Conservation (phyloP, 2,888 invertebrate species). For the Eucera pruinosa region DNA sequence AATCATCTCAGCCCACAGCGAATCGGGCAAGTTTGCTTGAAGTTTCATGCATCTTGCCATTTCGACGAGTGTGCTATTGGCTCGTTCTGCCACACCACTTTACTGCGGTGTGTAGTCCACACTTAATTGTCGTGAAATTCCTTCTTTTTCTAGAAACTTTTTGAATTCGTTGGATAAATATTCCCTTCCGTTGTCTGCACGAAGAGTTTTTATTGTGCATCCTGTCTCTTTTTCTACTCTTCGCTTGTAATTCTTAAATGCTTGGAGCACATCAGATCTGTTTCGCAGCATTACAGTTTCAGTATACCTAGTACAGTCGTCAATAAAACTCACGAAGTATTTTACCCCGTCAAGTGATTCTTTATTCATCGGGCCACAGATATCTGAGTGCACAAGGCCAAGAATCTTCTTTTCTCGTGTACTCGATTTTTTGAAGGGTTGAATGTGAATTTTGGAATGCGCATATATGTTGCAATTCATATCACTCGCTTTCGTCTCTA, state of each 20-base stretch:
- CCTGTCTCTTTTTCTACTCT: neutral
- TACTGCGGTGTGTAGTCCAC: constrained; percentile 72
- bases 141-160: constrained; percentile 41
- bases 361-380: neutral
- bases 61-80: constrained; percentile 74
- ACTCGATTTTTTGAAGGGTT: neutral
- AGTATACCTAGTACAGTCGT: neutral
- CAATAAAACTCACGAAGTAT: neutral
- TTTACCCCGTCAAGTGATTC: neutral
- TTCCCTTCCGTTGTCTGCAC: constrained; percentile 25
- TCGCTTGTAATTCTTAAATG: neutral
- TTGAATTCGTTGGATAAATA: constrained; percentile 55
- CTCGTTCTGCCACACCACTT: constrained; percentile 74
- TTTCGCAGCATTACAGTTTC: neutral
- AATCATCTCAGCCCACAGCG: no score
- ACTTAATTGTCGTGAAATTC: constrained; percentile 57
- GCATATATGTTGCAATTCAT: no score
- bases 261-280: neutral
- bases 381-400: neutral
- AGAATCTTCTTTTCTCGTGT: neutral
- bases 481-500: no score
- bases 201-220: neutral
- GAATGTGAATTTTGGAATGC: no score
- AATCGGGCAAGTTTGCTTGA: constrained; percentile 60
- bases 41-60: constrained; percentile 71